Conservation (phyloP, 2,113 vertebrate species). For the Cebus imitator region DNA sequence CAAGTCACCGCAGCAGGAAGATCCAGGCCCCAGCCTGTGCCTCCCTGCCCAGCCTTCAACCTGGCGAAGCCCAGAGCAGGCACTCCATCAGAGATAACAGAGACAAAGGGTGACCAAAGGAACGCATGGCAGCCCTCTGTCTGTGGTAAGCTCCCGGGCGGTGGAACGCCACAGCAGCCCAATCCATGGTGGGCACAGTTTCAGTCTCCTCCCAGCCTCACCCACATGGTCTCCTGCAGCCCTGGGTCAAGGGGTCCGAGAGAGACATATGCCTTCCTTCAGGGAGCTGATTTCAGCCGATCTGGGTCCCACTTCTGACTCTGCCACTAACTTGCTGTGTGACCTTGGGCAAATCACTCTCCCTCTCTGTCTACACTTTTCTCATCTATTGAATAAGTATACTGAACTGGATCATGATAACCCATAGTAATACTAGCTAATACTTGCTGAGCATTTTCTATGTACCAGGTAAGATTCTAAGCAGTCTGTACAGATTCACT, state of each 20-base stretch:
- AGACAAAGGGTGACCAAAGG: background rate
- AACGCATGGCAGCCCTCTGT: background rate
- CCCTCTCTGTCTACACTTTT: background rate
- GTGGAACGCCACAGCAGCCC: background rate
- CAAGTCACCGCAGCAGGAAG: background rate
- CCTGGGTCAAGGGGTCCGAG: background rate
- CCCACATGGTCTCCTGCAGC: background rate
- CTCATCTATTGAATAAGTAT: background rate
- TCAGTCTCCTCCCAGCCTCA: background rate
- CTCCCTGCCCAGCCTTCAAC: background rate
- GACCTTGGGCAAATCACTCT: background rate
- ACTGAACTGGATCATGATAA: background rate
- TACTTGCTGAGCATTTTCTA: background rate
- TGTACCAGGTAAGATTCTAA: background rate
- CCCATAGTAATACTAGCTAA: rapidly evolving
- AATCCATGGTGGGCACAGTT: background rate
- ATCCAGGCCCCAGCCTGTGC: background rate
- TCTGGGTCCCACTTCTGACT: background rate
- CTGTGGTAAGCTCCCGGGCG: too few relatives aligned
- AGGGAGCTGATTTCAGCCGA: background rate
- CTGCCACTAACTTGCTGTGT: background rate
- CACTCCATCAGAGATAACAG: too few relatives aligned
- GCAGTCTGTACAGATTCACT: background rate
- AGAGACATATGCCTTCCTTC: background rate
- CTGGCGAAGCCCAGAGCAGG: background rate